These are phyloP conservation scores for Colossoma macropomum DNA, from an alignment of 2,113 vertebrate genomes.

Conservation along the genomic window DNA sequence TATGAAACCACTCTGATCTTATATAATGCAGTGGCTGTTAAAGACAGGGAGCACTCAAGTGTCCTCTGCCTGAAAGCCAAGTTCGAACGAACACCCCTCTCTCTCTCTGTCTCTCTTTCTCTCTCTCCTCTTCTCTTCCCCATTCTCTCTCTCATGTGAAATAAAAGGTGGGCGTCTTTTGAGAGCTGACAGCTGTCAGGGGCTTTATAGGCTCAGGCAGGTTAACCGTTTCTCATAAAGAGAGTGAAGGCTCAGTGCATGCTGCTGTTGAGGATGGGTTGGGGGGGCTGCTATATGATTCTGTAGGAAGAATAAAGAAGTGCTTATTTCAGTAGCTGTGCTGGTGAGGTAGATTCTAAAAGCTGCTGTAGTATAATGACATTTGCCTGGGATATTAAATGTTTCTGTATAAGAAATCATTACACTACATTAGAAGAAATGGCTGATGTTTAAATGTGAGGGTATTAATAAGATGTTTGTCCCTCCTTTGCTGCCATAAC, in stretches of 20 bases:
- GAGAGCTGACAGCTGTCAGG: slow-evolving; percentile 56
- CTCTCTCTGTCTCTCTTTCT: slow-evolving; percentile 5
- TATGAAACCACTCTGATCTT: slow-evolving; percentile 56
- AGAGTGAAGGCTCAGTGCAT: slow-evolving; percentile 23
- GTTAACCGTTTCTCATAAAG: slow-evolving; percentile 50
- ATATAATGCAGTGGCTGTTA: slow-evolving; percentile 55
- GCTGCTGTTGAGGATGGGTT: slow-evolving; percentile 19
- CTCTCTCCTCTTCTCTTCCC: not conserved
- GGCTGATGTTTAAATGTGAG: not conserved
- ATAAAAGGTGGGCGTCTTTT: slow-evolving; percentile 54
- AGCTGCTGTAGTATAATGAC: not conserved
- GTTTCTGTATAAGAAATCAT: too few relatives aligned
- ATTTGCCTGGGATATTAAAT: not conserved
- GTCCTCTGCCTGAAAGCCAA: slow-evolving; percentile 50
- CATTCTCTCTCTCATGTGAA: slow-evolving; percentile 40
- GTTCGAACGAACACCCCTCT: slow-evolving; percentile 37
- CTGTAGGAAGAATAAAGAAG: not conserved
- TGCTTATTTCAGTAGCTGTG: not conserved
- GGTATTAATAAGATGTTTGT: not conserved
- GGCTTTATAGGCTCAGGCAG: slow-evolving; percentile 46
- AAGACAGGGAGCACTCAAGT: slow-evolving; percentile 50
- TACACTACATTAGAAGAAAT: too few relatives aligned
- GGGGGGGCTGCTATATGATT: slow-evolving; percentile 6
- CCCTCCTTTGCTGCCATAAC: not conserved
- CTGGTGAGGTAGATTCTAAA: not conserved